phyloP scores from a whole-genome alignment of 2,113 vertebrate species.

The Callithrix jacchus region DNA sequence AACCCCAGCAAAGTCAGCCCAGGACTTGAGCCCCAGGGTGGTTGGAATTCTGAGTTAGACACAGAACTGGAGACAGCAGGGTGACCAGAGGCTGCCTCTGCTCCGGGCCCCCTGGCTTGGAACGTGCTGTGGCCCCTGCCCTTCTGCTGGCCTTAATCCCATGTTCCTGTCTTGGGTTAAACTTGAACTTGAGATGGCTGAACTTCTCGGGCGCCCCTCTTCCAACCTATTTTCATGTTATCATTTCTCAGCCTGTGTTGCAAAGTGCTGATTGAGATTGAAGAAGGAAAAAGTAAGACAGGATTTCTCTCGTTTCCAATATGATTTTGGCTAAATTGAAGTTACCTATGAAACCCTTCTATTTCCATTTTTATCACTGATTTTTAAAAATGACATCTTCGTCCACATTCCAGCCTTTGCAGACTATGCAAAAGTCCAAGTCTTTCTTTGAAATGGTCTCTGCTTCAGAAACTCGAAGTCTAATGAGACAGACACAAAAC shows the following conservation, averaged over 20 bases:
- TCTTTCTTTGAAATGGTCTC: neutral
- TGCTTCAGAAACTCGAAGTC: neutral
- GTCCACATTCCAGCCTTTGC: neutral
- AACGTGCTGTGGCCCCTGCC: rapidly evolving
- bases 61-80: neutral
- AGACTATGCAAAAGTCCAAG: neutral
- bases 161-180: neutral
- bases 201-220: neutral
- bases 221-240: neutral
- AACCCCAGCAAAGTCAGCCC: neutral
- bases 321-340: neutral
- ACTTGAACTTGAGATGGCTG: neutral
- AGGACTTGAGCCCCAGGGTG: rapidly evolving
- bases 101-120: neutral
- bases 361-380: neutral
- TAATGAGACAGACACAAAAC: neutral
- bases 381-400: neutral
- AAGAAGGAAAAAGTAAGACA: neutral
- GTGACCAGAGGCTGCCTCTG: neutral
- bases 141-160: neutral
- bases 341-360: neutral
- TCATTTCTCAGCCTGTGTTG: neutral
- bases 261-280: neutral
- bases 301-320: neutral
- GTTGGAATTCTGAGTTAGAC: too few relatives aligned